phyloP scores from a whole-genome alignment of 2,797 vertebrate species.

The Sebastes nivosus region DNA sequence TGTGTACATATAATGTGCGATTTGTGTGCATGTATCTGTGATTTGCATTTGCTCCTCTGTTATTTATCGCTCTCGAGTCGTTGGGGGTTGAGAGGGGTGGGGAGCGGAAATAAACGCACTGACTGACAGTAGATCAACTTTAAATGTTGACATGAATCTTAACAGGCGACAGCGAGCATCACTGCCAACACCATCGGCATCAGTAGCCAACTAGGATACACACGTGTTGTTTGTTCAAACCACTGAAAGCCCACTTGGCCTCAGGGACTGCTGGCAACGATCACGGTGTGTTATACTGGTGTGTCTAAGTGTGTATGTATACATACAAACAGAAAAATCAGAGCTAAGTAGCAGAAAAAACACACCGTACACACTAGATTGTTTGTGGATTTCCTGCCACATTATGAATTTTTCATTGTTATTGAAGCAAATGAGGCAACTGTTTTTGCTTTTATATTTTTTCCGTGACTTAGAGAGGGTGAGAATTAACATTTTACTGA shows the following conservation, averaged over 20 bases:
- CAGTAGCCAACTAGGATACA: conserved; percentile 73
- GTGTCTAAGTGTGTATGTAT: conserved; percentile 34
- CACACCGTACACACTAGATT: background rate
- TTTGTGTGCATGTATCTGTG: conserved; percentile 2
- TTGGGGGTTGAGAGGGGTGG: background rate
- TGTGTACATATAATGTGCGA: background rate
- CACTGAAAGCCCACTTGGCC: conserved; percentile 76
- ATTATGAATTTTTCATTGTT: conserved; percentile 13
- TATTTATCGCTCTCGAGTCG: conserved; percentile 76
- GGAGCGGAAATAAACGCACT: conserved; percentile 77
- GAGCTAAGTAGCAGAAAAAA: conserved; percentile 22
- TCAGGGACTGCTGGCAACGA: conserved; percentile 58
- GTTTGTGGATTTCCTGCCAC: background rate
- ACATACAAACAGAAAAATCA: conserved; percentile 31
- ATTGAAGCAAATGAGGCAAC: background rate
- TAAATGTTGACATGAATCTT: conserved; percentile 85
- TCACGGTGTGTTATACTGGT: conserved; percentile 8
- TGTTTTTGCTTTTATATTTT: background rate
- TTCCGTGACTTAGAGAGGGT: background rate
- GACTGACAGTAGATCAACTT: conserved; percentile 81
- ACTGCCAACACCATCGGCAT: conserved; percentile 29
- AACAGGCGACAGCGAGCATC: conserved; percentile 72
- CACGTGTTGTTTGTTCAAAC: conserved; percentile 70
- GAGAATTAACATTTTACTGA: conserved; percentile 1
- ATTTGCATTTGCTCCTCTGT: conserved; percentile 58